A percentile compares a stretch with the other conserved stretches of the same genome.
Conservation (phyloP, 2,888 invertebrate genomes). For the Lepidochitona cinerea region DNA sequence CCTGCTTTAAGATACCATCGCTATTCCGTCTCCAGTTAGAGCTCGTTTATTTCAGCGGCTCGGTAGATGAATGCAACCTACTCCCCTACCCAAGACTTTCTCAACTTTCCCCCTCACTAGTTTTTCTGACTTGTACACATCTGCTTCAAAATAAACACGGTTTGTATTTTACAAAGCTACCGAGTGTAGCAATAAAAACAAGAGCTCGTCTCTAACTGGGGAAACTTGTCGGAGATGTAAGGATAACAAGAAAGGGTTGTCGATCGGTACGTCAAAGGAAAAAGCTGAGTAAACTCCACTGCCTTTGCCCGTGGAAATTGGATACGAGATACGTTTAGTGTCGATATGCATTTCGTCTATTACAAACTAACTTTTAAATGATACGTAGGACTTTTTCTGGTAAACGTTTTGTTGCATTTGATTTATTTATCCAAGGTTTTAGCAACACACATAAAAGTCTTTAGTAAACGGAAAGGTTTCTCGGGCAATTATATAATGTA, state of each 20-base stretch:
- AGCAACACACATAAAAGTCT: background rate
- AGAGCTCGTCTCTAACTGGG: background rate
- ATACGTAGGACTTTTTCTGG: background rate
- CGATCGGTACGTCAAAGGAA: background rate
- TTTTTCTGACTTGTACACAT: background rate
- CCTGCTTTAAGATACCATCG: background rate
- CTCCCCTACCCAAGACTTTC: background rate
- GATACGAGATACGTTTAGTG: background rate
- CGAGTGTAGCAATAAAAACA: conserved; percentile 1
- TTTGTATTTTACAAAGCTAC: background rate
- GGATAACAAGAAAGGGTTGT: background rate
- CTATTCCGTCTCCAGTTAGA: background rate
- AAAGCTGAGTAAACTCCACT: background rate
- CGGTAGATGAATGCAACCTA: background rate
- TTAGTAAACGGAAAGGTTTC: background rate
- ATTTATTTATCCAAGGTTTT: background rate
- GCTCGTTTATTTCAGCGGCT: background rate
- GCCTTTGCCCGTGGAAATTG: background rate
- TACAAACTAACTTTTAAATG: background rate
- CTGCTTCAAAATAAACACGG: conserved; percentile 4
- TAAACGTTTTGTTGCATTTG: background rate
- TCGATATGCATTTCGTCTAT: background rate
- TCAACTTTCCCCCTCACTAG: background rate
- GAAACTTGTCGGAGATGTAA: background rate
- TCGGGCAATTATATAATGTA: no score